phyloP scores from a whole-genome alignment of 2,113 vertebrate species.

The Dolichallabes microphthalmus region DNA sequence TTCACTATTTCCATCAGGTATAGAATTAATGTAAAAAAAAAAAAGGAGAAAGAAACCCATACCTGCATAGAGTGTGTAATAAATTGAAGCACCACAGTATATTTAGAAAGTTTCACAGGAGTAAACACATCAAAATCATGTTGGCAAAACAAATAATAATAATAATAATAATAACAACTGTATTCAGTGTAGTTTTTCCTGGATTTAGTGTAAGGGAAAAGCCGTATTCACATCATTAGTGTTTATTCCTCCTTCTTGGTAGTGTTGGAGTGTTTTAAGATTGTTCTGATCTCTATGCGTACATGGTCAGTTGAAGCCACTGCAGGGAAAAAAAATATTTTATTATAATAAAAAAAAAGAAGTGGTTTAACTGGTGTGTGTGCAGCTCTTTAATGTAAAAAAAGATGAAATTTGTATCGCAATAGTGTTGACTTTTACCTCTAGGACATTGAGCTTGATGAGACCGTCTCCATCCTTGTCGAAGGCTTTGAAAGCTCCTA shows the following conservation, averaged over 20 bases:
- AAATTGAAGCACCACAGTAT: neutral
- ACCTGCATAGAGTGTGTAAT: neutral
- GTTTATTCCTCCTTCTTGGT: neutral
- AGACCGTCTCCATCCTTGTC: conserved; percentile 94
- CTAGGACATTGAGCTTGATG: conserved; percentile 94
- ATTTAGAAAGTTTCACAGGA: neutral
- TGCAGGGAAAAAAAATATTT: conserved; percentile 59
- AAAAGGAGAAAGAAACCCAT: neutral
- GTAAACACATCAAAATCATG: neutral
- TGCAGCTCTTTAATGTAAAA: neutral
- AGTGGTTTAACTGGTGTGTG: neutral
- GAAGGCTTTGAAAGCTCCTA: conserved; percentile 93
- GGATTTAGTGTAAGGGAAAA: neutral
- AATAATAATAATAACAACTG: neutral
- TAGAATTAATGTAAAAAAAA: neutral
- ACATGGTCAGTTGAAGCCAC: conserved; percentile 99
- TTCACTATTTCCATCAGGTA: neutral
- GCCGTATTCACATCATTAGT: neutral
- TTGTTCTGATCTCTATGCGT: conserved; percentile 70
- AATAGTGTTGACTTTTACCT: conserved; percentile 72
- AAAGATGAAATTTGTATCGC: neutral
- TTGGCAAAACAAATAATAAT: neutral
- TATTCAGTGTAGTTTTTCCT: neutral
- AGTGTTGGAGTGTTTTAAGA: neutral
- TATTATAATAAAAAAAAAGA: neutral